phyloP scores from a whole-genome alignment of 2,888 invertebrate species.

The Salpingus planirostris region DNA sequence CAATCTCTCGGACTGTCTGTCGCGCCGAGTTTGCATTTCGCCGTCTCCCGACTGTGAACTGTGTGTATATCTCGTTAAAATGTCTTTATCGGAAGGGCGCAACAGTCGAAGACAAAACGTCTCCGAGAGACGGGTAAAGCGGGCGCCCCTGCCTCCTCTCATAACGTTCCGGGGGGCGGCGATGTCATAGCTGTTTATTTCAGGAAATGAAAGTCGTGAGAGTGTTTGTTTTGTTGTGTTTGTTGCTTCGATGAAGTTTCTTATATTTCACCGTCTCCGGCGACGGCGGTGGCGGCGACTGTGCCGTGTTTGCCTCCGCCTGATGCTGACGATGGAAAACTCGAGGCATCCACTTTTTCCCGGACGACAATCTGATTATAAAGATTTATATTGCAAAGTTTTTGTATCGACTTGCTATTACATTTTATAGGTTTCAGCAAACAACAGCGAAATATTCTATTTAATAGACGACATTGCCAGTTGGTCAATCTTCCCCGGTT shows the following conservation, averaged over 20 bases:
- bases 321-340: slow-evolving; percentile 21
- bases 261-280: slow-evolving; percentile 20
- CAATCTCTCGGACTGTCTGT: too few species aligned
- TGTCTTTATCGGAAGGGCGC: slow-evolving; percentile 16
- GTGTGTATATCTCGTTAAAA: slow-evolving; percentile 22
- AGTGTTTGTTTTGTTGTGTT: slow-evolving; percentile 32
- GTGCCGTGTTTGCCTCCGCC: not conserved
- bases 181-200: slow-evolving; percentile 34
- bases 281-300: slow-evolving; percentile 21
- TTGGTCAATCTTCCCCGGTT: too few species aligned
- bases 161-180: slow-evolving; percentile 27
- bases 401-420: too few species aligned
- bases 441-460: too few species aligned
- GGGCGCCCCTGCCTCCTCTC: slow-evolving; percentile 29
- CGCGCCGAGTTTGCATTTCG: not conserved
- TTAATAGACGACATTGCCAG: too few species aligned
- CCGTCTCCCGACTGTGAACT: too few species aligned
- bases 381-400: slow-evolving; percentile 16
- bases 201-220: slow-evolving; percentile 35
- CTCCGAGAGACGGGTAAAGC: slow-evolving; percentile 27
- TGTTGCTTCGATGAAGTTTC: slow-evolving; percentile 28
- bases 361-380: slow-evolving; percentile 27
- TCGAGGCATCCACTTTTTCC: slow-evolving; percentile 17
- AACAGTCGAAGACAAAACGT: slow-evolving; percentile 27
- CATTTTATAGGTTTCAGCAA: too few species aligned